Evolutionary conservation across 2,888 invertebrate genomes (phyloP), one percentile per base, ranked within the genome.

Genomic region (Aporophyla nigra): DNA sequence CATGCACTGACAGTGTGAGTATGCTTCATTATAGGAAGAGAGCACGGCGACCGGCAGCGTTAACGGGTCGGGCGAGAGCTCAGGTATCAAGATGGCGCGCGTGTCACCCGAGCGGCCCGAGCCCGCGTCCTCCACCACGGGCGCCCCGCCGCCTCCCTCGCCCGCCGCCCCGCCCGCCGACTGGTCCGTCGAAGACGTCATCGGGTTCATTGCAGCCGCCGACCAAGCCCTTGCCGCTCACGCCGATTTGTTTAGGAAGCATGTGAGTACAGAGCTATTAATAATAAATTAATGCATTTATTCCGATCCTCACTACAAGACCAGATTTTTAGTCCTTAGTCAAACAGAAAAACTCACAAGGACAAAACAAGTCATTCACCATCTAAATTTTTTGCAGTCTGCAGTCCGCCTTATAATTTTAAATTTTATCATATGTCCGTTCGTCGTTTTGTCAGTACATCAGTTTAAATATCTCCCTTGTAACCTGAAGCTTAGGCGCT

Each of bases 181-280:
- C 91, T 99, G 99, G 99, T 98, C 98, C 24, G 99, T 99, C 43
- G 99, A 99, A 91, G 99, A 99, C 92, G 99, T 99, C 76, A 99
- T 99, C 90, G 98, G 98, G 84, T 98, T 98, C 94, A 99, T 99
- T 84, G 98, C 98, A 76, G 98, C 98, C 78, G 98, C 98, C 40
- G 99, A 99, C 95, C 97, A 98, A 56, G 98, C 98, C 70, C 97
- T 99, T 69, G 98, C 98, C 21, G 97, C 98, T 1, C 99, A 99
- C 94, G 98, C 99, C 0, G 99, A 99, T 92, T 97, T 99, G 78
- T 99, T 99, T 94, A 97, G 99, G 90, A 99, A 98, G 97, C 99
- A 99, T 96, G 99, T 99, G 93, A 97, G 98, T 97, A 63, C 6
- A 43, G 16, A 43, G 65, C 14, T 24, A 33, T 33, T 33, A 33